Conservation (phyloP, 2,797 vertebrate species). For the Micromesistius poutassou region DNA sequence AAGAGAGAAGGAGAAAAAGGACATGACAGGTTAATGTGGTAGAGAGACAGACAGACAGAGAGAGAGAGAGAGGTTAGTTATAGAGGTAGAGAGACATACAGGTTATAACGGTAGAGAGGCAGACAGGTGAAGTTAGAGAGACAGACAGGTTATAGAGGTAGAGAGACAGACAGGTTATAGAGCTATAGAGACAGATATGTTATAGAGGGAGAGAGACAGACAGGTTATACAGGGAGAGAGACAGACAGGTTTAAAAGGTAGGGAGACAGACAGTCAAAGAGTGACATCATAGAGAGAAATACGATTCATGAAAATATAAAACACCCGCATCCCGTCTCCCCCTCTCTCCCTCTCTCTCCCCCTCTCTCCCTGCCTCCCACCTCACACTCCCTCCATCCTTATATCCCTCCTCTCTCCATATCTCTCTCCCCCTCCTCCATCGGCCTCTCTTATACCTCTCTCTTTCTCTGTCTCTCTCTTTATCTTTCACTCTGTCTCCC, state of each 20-base stretch:
- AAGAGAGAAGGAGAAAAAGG: not conserved
- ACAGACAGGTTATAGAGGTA: not conserved
- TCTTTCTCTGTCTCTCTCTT: not conserved
- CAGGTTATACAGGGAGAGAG: not conserved
- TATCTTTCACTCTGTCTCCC: not conserved
- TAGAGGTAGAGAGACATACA: not conserved
- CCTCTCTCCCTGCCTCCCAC: not conserved
- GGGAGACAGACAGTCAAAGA: not conserved
- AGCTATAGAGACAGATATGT: not conserved
- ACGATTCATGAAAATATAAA: not conserved
- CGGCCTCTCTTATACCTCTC: not conserved
- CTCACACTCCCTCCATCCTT: not conserved
- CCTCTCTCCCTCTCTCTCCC: not conserved
- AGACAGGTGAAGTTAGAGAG: not conserved
- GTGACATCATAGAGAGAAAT: not conserved
- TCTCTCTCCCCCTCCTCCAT: not conserved
- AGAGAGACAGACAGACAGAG: not conserved
- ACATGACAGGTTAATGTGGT: not conserved
- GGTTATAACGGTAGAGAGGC: not conserved
- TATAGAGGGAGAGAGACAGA: not conserved
- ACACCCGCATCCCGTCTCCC: not conserved
- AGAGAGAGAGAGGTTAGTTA: not conserved
- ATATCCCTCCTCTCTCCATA: not conserved
- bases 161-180: not conserved
- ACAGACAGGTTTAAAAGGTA: not conserved